These are phyloP conservation scores for Dolichoris vasculosae DNA, from an alignment of 1,140 invertebrate species.

Conservation along the genomic window DNA sequence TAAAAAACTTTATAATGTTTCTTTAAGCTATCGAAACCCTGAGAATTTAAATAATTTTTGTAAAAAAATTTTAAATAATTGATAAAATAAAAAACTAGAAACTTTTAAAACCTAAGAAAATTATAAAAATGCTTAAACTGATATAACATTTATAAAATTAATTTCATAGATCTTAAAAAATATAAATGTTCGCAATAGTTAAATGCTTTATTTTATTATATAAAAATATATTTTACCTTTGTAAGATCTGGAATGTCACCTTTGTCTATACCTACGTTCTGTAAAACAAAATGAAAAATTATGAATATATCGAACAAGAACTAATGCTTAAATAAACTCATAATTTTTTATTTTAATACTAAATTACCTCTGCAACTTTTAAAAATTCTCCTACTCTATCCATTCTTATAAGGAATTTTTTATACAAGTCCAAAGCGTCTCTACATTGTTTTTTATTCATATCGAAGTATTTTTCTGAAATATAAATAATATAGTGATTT, in stretches of 20 bases:
- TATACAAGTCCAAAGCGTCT: constrained; percentile 98
- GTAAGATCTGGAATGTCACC: constrained; percentile 99
- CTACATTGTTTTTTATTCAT: constrained; percentile 99
- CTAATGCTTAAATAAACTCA: no score
- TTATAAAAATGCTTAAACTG: no score
- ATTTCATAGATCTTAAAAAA: no score
- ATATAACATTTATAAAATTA: no score
- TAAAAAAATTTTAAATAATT: no score
- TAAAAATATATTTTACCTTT: constrained; percentile 78
- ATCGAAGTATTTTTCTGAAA: constrained; percentile 97
- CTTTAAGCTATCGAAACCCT: no score
- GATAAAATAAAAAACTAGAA: no score
- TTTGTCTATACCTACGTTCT: constrained; percentile 99
- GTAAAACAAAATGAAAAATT: constrained; percentile 57
- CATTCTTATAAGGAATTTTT: constrained; percentile 99
- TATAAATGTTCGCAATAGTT: no score
- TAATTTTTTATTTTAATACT: no score
- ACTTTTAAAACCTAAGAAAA: no score
- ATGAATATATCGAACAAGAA: constrained; percentile 35
- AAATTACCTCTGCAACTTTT: constrained; percentile 91
- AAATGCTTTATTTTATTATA: neutral
- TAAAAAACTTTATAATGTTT: no score
- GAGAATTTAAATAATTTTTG: no score
- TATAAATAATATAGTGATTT: neutral
- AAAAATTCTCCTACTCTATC: constrained; percentile 99